Percentiles rank a stretch among this genome's conserved stretches.
Evolutionary conservation across 1,140 invertebrate genomes (phyloP).

Genomic region (Drosophila repletoides): DNA sequence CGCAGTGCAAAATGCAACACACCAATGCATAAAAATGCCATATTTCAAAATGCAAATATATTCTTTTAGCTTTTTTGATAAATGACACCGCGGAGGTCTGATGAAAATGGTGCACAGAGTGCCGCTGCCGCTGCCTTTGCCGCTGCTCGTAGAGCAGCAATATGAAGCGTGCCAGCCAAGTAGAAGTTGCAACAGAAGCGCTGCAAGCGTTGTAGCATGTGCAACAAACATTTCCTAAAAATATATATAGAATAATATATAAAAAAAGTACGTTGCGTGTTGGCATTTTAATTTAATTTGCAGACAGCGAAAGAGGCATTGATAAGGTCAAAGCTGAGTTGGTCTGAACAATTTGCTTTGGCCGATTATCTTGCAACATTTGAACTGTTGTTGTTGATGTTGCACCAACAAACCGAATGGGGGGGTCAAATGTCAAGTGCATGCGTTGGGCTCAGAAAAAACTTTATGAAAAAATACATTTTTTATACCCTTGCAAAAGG

Average conservation of each 20-base stretch:
- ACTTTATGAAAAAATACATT: too few relatives aligned
- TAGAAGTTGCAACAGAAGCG: constrained; percentile 10
- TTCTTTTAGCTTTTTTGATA: constrained; percentile 81
- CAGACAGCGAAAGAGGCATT: neutral
- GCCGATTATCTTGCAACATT: constrained; percentile 33
- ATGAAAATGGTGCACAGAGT: constrained; percentile 62
- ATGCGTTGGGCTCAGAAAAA: too few relatives aligned
- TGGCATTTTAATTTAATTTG: constrained; percentile 75
- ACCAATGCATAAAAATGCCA: constrained; percentile 80
- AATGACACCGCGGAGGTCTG: constrained; percentile 78
- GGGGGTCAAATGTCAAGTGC: too few relatives aligned
- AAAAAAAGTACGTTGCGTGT: neutral
- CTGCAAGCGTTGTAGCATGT: constrained; percentile 21
- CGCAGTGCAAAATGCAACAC: constrained; percentile 67
- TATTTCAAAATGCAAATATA: constrained; percentile 80
- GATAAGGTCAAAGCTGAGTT: neutral
- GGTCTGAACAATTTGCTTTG: neutral
- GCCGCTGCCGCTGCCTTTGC: too few relatives aligned
- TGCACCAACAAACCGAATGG: too few relatives aligned
- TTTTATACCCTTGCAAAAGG: too few relatives aligned
- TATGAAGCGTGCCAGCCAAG: constrained; percentile 64
- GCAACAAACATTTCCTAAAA: constrained; percentile 35
- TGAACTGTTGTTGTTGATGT: too few relatives aligned
- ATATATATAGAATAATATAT: constrained; percentile 17
- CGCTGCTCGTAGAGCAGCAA: constrained; percentile 63